A percentile compares a stretch with the other conserved stretches of the same genome.
Conservation (phyloP, 2,113 vertebrate species). For the Odobenus rosmarus region DNA sequence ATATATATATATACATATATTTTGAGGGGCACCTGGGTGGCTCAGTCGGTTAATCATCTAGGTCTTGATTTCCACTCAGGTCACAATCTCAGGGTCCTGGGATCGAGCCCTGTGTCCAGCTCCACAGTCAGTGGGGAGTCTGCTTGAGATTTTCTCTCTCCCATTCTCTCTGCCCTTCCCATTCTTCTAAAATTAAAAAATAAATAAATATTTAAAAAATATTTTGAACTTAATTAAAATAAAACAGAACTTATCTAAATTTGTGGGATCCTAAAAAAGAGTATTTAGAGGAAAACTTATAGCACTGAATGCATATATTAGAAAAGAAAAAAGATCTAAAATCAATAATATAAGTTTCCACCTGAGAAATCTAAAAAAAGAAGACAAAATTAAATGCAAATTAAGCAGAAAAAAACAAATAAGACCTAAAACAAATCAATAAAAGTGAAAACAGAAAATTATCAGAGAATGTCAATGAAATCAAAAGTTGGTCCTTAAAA, state of each 20-base stretch:
- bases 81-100: not conserved
- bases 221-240: not conserved
- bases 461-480: not conserved
- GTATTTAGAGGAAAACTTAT: not conserved
- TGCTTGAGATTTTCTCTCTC: no score
- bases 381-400: not conserved
- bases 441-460: not conserved
- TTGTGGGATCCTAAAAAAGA: not conserved
- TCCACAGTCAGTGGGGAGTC: not conserved
- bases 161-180: no score
- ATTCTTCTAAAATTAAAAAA: no score
- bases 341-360: not conserved
- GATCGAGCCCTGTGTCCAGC: not conserved
- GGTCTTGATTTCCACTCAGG: not conserved
- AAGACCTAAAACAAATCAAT: not conserved
- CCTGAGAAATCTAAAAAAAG: not conserved
- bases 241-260: not conserved
- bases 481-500: not conserved
- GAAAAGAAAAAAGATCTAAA: not conserved
- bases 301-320: not conserved
- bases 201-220: not conserved
- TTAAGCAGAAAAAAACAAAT: not conserved
- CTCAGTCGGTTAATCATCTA: not conserved
- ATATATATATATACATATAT: not conserved
- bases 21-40: not conserved